Base-by-base conservation (phyloP, 1,140 invertebrate genomes). In the Drosophila baimaii region DNA sequence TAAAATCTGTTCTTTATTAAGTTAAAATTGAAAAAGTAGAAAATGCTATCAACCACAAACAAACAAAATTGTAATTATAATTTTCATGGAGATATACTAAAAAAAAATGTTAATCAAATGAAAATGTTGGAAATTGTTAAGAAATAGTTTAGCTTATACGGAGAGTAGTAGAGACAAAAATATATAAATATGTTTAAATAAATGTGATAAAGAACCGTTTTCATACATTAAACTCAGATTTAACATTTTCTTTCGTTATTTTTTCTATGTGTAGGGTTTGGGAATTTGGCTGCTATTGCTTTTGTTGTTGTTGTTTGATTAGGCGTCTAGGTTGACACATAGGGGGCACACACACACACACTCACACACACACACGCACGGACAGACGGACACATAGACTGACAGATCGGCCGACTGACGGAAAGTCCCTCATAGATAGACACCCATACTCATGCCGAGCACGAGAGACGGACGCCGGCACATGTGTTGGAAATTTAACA, bases 401-500 rank as follows among this genome's bases (percentile, higher is more conserved):
- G 74, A 64, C 62, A 47, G 61, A 66, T 64, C 31, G 51, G 17
- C 23, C n/a, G 39, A 69, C 43, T 25, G 39, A 44, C 46, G 46
- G n/a, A 77, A 37, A 62, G 37, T 47, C 66, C 51, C 41, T 57
- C 64, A 81, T 54, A 82, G 51, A 73, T 49, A 56, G 52, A 41
- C 65, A 43, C 61, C 33, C 46, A 69, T 44, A 76, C 47, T 54
- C 9, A 37, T 13, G 17, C 23, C 15, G 23, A 49, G 31, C 41
- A 63, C 27, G 69, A 58, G 54, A 47, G 46, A 52, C 65, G 47
- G 43, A 59, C 47, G 43, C 43, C 47, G 52, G 58, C 82, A 75
- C 49, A 86, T 82, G 83, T 76, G 77, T 82, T 78, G 77, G 72
- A 85, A 82, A 86, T 86, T 86, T 86, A 82, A 86, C 82, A 86